Base-by-base conservation (phyloP, 2,888 invertebrate species). In the Panzeria rudis region DNA sequence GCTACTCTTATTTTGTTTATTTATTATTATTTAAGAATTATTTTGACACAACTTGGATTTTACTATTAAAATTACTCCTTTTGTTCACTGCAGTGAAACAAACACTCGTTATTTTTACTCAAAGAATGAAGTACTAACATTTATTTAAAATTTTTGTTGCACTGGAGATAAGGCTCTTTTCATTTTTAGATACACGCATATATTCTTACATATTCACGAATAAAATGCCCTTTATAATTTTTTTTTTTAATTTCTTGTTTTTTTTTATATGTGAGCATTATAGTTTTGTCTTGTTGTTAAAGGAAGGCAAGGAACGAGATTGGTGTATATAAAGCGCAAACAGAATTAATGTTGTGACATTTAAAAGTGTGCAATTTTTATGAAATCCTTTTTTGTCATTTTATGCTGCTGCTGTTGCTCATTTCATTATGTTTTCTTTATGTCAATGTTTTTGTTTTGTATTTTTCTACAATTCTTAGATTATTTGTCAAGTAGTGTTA, bases 291-390 rank as follows among this genome's bases (percentile, higher is more conserved):
- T 13, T 64, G 61, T 62, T 73, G 47, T 11, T 61, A 69, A 38
- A 61, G 50, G n/a, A 38, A 61, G 50, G n/a, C 41, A 64, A 11
- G 44, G n/a, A 41, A 73, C 20, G 66, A 84, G 75, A 52, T 80
- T 80, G 88, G 86, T 88, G 90, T 89, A 89, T 88, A 88, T 88
- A 88, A 88, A 90, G 88, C 88, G 89, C 90, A 91, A 89, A 90
- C 89, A 89, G 89, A 92, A 92, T 92, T 92, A 92, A 92, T 92
- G 92, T 92, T 92, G 92, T 92, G 92, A 92, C 92, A 92, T 90
- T 91, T 92, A 90, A 91, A 92, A 92, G 90, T 92, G 92, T 90
- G 91, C 91, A 91, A 91, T 92, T 92, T 91, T 92, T 92, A 92
- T 92, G 90, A 92, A 92, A 92, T 91, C 91, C 29, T 29, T 29